Base-by-base conservation (phyloP, 2,888 invertebrate species). In the Minunthozetes semirufus region DNA sequence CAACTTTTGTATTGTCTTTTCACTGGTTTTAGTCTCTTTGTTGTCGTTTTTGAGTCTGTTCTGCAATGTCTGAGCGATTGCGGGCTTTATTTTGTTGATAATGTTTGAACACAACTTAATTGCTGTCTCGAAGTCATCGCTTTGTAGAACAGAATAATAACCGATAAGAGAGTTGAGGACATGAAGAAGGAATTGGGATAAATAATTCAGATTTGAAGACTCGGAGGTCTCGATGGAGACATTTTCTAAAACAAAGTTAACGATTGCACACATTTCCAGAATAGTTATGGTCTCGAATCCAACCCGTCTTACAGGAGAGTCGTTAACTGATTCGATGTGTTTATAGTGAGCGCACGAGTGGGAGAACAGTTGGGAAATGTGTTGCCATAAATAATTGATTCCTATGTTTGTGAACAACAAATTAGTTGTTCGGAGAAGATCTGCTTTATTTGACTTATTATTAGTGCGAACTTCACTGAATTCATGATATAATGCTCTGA, bases 371-470 rank as follows among this genome's bases (percentile, higher is more conserved):
- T 75, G 19, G 19, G 17, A 72, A 61, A 75, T 48, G 17, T 72
- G 59, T 48, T 74, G 48, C 93, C 94, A 94, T 75, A 93, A 88
- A 81, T 91, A 93, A 75, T 89, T 89, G n/a, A 90, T 89, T 81
- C 93, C 92, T 77, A 93, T 86, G 0, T 91, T 89, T 74, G 89
- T 89, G 81, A 94, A 91, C 33, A 94, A 83, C 77, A 93, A 84
- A 84, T 93, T 93, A 0, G 92, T 91, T 25, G 90, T 91, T 83
- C 93, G 93, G 17, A 90, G 85, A 56, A 92, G 86, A 81, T 93
- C 93, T 50, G 81, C 25, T 66, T 75, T 50, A 8, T 42, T 38
- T 42, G 68, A 42, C 68, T 68, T 68, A 46, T 68, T 68, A 46
- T 68, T 68, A 68, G n/a, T 68, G 25, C 68, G 42, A 22, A 68